These are phyloP conservation scores for Drosophila nebulosa DNA, from an alignment of 1,140 invertebrate genomes.

Conservation along the genomic window DNA sequence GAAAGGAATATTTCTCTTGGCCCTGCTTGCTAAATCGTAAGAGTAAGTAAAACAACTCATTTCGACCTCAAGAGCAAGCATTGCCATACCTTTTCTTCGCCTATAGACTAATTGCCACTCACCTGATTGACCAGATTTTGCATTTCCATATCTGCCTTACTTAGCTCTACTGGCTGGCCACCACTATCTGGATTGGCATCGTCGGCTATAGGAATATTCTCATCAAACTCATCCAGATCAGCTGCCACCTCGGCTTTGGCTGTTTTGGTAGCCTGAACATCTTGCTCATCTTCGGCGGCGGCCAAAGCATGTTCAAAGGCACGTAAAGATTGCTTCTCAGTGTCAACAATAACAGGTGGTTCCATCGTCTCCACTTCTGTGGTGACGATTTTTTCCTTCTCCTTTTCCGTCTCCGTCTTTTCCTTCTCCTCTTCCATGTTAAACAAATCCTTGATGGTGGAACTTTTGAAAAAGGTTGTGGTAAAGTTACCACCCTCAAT, in stretches of 20 bases:
- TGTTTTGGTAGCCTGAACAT: slow-evolving; percentile 93
- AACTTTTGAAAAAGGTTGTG: slow-evolving; percentile 97
- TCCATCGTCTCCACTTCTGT: slow-evolving; percentile 18
- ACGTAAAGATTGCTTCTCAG: slow-evolving; percentile 85
- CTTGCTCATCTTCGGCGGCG: slow-evolving; percentile 96
- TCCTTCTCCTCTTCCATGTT: slow-evolving; percentile 88
- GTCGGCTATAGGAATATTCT: slow-evolving; percentile 93
- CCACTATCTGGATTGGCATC: slow-evolving; percentile 83
- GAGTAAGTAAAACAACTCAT: neutral
- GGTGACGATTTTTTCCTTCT: slow-evolving; percentile 45
- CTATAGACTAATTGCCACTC: slow-evolving; percentile 28
- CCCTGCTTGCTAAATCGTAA: slow-evolving; percentile 39
- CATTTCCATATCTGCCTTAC: slow-evolving; percentile 92
- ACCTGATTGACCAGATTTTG: slow-evolving; percentile 92
- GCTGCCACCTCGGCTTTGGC: slow-evolving; percentile 96
- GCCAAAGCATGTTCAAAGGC: slow-evolving; percentile 92
- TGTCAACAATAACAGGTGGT: slow-evolving; percentile 26
- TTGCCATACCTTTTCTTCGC: slow-evolving; percentile 21
- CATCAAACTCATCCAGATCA: slow-evolving; percentile 97
- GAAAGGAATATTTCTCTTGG: slow-evolving; percentile 47
- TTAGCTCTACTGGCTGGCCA: slow-evolving; percentile 83
- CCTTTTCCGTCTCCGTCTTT: slow-evolving; percentile 82
- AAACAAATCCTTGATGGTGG: slow-evolving; percentile 96
- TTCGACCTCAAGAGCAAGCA: slow-evolving; percentile 23
- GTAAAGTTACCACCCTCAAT: slow-evolving; percentile 99